Conservation (phyloP, 2,113 vertebrate species). For the Barnardius zonarius region DNA sequence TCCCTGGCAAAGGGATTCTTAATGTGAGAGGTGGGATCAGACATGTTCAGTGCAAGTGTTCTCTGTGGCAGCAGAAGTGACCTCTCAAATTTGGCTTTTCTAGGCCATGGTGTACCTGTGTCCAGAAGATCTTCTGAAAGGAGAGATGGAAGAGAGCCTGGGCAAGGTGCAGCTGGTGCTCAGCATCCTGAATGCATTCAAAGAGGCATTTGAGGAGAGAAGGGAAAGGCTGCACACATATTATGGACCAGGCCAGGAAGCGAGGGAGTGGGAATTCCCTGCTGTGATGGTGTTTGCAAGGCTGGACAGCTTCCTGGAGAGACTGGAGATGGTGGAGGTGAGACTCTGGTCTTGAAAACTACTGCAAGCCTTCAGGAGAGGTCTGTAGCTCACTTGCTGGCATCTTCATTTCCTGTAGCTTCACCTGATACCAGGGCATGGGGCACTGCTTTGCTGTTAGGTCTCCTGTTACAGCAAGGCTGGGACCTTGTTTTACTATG, state of each 20-base stretch:
- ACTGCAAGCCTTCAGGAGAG: background rate
- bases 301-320: slow-evolving; percentile 79
- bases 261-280: slow-evolving; percentile 83
- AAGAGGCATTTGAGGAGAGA: slow-evolving; percentile 75
- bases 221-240: slow-evolving; percentile 74
- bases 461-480: no score
- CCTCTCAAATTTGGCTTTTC: background rate
- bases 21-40: background rate
- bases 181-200: slow-evolving; percentile 78
- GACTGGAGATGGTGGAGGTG: slow-evolving; percentile 79
- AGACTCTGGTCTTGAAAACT: slow-evolving; percentile 5
- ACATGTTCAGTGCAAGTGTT: rapidly evolving
- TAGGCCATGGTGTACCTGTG: slow-evolving; percentile 81
- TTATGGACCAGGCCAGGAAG: slow-evolving; percentile 68
- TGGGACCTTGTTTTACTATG: background rate
- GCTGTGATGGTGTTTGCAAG: slow-evolving; percentile 77
- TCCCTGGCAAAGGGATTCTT: background rate
- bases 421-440: background rate
- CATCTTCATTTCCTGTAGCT: background rate
- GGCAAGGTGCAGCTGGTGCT: slow-evolving; percentile 74
- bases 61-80: background rate
- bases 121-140: slow-evolving; percentile 87
- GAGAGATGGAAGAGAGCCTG: slow-evolving; percentile 83
- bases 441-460: background rate
- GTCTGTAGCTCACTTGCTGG: background rate